Percentiles rank a stretch among this genome's conserved stretches.
phyloP scores from a whole-genome alignment of 2,888 invertebrate genomes.

The Teinopalpus imperialis region DNA sequence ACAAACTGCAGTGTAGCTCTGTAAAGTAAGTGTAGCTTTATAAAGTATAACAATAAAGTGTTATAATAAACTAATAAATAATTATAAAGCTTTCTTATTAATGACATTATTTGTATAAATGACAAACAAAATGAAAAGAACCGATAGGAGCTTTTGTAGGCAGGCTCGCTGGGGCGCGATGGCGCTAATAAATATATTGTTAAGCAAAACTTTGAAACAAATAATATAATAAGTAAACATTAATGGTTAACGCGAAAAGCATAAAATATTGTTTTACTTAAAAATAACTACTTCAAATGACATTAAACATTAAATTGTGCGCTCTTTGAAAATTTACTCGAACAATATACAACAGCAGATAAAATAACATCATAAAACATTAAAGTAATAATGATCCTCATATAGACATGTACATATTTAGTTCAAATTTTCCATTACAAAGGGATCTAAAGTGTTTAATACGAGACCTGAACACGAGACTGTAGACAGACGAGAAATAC shows the following conservation, averaged over 20 bases:
- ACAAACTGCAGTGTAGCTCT: no score
- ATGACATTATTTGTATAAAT: constrained; percentile 13
- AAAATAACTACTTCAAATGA: no score
- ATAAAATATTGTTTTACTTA: no score
- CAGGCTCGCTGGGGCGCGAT: neutral
- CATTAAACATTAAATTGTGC: no score
- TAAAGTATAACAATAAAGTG: no score
- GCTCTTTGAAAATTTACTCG: no score
- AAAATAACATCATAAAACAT: no score
- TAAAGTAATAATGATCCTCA: neutral
- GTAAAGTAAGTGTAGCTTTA: no score
- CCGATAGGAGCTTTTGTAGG: constrained; percentile 11
- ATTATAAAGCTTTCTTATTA: neutral
- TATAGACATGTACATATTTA: constrained; percentile 1
- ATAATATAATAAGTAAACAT: neutral
- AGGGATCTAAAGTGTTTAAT: constrained; percentile 10
- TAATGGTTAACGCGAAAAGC: no score
- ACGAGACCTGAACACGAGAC: constrained; percentile 6
- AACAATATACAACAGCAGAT: no score
- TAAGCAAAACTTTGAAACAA: constrained; percentile 3
- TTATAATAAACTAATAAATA: no score
- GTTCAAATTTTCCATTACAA: constrained; percentile 11
- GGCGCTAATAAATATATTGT: constrained; percentile 1
- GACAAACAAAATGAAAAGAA: constrained; percentile 14
- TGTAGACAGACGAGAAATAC: constrained; percentile 14